phyloP scores from a whole-genome alignment of 1,140 invertebrate genomes.

The Pomacea maculata region DNA sequence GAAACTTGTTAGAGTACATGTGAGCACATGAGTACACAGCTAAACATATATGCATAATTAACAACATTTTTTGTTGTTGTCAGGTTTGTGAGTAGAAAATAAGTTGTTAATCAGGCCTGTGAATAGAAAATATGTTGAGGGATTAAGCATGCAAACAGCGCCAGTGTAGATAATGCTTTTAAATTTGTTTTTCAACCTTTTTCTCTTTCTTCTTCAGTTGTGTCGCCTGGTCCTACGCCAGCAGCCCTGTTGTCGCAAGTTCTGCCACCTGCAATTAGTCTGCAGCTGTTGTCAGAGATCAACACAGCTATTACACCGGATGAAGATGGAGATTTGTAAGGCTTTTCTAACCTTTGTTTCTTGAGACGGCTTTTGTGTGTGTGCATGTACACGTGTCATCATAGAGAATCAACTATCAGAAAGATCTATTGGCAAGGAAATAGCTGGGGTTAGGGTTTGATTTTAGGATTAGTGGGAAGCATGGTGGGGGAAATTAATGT shows the following conservation, averaged over 20 bases:
- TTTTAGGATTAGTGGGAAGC: no score
- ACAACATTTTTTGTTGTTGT: no score
- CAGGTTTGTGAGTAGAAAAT: not conserved
- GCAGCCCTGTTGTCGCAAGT: slow-evolving; percentile 19
- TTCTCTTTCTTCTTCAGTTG: not conserved
- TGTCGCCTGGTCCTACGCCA: not conserved
- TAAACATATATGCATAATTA: no score
- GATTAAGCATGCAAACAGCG: not conserved
- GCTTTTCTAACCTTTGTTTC: not conserved
- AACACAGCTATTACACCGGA: slow-evolving; percentile 41
- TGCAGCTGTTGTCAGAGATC: slow-evolving; percentile 42
- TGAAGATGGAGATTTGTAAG: slow-evolving; percentile 52
- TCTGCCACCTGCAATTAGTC: slow-evolving; percentile 25
- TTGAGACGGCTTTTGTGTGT: no score
- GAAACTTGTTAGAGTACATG: no score
- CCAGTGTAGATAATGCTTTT: not conserved
- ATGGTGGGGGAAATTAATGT: no score
- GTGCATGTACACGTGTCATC: no score
- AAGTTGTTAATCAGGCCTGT: no score
- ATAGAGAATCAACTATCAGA: no score
- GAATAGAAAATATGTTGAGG: not conserved
- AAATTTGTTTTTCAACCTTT: not conserved
- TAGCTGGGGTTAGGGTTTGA: no score
- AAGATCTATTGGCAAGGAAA: no score
- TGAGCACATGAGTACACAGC: no score